These are phyloP conservation scores for Sylvilagus bachmani DNA, from an alignment of 2,113 vertebrate species.

Conservation along the genomic window DNA sequence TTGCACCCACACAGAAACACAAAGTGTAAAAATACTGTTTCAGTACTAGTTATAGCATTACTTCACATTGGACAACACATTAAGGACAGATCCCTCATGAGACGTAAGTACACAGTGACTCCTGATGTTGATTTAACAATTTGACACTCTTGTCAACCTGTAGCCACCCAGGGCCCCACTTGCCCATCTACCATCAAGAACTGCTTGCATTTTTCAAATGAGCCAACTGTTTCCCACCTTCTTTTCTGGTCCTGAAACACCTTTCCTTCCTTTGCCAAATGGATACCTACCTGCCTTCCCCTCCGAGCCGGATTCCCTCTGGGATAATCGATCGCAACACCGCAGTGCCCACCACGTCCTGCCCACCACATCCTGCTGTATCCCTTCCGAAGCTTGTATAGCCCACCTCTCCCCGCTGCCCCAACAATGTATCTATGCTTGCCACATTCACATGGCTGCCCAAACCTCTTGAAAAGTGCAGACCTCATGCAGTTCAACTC, in stretches of 20 bases:
- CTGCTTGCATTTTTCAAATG: neutral
- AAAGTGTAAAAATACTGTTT: too few species aligned
- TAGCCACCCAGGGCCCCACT: neutral
- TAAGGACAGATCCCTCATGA: too few species aligned
- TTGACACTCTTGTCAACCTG: too few species aligned
- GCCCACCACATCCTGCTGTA: accelerated
- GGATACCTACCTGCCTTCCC: neutral
- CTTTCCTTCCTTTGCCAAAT: neutral
- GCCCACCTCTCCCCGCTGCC: neutral
- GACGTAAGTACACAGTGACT: too few species aligned
- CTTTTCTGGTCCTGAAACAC: neutral
- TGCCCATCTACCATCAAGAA: neutral
- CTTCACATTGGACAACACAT: too few species aligned
- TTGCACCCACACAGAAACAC: too few species aligned
- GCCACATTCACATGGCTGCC: neutral
- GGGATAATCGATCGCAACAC: neutral
- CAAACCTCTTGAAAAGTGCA: neutral
- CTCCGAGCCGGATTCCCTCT: neutral
- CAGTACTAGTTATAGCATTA: too few species aligned
- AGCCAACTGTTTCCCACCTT: neutral
- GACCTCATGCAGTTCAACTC: neutral
- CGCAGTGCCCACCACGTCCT: accelerated
- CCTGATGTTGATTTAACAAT: neutral
- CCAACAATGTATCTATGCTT: neutral
- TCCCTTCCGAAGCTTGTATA: neutral